phyloP scores from a whole-genome alignment of 2,113 vertebrate genomes.

The Stomatorhinus ivindoensis region DNA sequence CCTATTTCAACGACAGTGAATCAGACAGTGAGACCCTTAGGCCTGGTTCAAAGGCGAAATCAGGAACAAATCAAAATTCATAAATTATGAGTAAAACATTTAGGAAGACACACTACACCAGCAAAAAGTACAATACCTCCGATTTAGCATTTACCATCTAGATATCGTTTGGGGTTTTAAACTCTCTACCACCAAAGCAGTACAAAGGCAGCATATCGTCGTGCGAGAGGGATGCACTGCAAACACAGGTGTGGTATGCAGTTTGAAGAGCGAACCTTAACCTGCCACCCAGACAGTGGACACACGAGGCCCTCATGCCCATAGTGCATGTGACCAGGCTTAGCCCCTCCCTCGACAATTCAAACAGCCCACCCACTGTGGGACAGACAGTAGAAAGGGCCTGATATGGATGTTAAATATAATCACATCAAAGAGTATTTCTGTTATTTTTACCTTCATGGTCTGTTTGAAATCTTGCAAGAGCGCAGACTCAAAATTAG shows the following conservation, averaged over 20 bases:
- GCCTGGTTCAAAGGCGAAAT: not conserved
- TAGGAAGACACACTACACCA: not conserved
- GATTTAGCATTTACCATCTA: not conserved
- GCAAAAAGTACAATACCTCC: not conserved
- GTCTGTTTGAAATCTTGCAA: not conserved
- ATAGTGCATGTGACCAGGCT: not conserved
- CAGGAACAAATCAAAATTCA: not conserved
- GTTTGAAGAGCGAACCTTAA: constrained; percentile 13
- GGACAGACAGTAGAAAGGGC: not conserved
- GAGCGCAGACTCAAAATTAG: not conserved
- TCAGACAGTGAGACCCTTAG: not conserved
- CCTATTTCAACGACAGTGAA: not conserved
- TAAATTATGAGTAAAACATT: not conserved
- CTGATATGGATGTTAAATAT: not conserved
- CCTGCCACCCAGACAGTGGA: not conserved
- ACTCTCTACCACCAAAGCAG: not conserved
- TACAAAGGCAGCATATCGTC: constrained; percentile 18
- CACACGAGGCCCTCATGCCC: not conserved
- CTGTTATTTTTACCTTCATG: not conserved
- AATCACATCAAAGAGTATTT: not conserved
- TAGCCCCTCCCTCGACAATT: not conserved
- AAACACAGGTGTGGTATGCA: constrained; percentile 51
- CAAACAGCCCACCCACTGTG: not conserved
- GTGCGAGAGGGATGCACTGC: constrained; percentile 28
- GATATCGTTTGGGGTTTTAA: not conserved